Evolutionary conservation across 2,113 vertebrate species (phyloP).

Genomic region (Xenopus tropicalis): UCB_Xtro_10.0 CM004445.2:50498001-50498500

Average conservation of each 20-base stretch:
- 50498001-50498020: not conserved
- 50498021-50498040: not conserved
- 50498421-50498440: no score
- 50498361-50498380: no score
- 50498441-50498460: no score
- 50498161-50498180: not conserved
- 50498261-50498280: no score
- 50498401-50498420: no score
- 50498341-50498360: no score
- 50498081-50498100: not conserved
- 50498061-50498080: not conserved
- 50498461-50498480: no score
- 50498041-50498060: not conserved
- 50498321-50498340: no score
- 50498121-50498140: conserved; percentile 2
- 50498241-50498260: not conserved
- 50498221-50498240: not conserved
- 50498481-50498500: no score
- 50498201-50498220: not conserved
- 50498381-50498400: no score
- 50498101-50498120: not conserved
- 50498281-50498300: no score
- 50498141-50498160: not conserved
- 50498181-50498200: not conserved
- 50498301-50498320: no score